Evolutionary conservation across 2,113 vertebrate genomes (phyloP).

Genomic region (Gymnarchus niloticus): DNA sequence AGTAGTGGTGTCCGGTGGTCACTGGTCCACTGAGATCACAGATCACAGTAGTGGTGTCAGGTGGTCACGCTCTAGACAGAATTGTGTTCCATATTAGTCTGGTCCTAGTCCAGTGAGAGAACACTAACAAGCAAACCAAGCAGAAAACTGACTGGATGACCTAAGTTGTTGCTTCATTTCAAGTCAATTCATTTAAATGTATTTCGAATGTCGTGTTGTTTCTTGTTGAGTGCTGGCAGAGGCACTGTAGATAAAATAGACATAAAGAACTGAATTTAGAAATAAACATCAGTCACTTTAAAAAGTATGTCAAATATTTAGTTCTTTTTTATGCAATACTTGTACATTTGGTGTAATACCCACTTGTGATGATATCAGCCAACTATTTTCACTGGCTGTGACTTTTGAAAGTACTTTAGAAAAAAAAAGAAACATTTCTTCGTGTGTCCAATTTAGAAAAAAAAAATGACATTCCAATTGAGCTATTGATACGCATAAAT

Average conservation of each 20-base stretch:
- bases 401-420: not conserved
- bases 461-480: not conserved
- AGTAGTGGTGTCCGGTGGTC: too few relatives aligned
- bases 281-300: not conserved
- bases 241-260: not conserved
- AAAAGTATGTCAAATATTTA: not conserved
- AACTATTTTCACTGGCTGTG: not conserved
- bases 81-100: not conserved
- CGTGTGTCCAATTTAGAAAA: not conserved
- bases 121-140: not conserved
- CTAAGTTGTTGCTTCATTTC: too few relatives aligned
- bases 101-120: not conserved
- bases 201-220: not conserved
- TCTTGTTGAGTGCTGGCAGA: too few relatives aligned
- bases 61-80: not conserved
- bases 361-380: not conserved
- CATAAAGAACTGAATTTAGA: not conserved
- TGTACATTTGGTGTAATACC: not conserved
- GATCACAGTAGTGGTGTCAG: not conserved
- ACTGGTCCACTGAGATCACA: too few relatives aligned
- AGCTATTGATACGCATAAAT: not conserved
- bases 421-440: not conserved
- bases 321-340: not conserved
- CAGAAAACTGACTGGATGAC: not conserved
- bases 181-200: not conserved